phyloP scores from a whole-genome alignment of 2,113 vertebrate species.

The Clarias macrocephalus region DNA sequence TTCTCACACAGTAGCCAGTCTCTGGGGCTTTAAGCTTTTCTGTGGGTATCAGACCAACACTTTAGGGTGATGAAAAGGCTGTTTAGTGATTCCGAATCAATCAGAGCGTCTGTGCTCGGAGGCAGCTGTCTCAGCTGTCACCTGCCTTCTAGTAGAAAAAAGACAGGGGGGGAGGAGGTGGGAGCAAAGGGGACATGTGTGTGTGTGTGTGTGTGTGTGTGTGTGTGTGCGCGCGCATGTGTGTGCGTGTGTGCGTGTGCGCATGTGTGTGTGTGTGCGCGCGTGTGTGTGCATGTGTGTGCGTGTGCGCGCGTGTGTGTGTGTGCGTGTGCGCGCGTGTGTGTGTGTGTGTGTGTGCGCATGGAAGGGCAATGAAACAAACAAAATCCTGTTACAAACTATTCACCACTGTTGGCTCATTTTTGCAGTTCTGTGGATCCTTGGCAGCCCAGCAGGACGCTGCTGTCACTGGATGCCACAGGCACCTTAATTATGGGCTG shows the following conservation, averaged over 20 bases:
- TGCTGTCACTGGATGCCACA: conserved; percentile 9
- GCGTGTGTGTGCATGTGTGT: not conserved
- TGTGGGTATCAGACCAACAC: conserved; percentile 26
- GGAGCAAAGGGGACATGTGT: conserved; percentile 1
- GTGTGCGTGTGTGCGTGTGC: not conserved
- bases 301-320: not conserved
- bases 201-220: not conserved
- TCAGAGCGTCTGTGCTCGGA: conserved; percentile 25
- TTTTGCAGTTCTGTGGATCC: conserved; percentile 28
- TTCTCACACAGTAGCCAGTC: conserved; percentile 21
- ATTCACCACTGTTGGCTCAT: conserved; percentile 31
- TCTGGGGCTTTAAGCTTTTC: conserved; percentile 29
- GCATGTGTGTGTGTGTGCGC: not conserved
- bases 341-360: no score
- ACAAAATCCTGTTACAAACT: not conserved
- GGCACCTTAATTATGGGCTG: conserved; percentile 30
- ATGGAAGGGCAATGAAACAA: not conserved
- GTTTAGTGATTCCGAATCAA: conserved; percentile 45
- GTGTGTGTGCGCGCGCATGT: no score
- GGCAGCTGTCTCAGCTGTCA: conserved; percentile 43
- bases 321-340: no score
- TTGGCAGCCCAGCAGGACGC: conserved; percentile 21
- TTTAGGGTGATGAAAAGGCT: conserved; percentile 38
- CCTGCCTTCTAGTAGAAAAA: conserved; percentile 31
- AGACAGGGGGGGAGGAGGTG: conserved; percentile 31